These are phyloP conservation scores for Elanoides forficatus DNA, from an alignment of 2,113 vertebrate genomes.

Conservation along the genomic window DNA sequence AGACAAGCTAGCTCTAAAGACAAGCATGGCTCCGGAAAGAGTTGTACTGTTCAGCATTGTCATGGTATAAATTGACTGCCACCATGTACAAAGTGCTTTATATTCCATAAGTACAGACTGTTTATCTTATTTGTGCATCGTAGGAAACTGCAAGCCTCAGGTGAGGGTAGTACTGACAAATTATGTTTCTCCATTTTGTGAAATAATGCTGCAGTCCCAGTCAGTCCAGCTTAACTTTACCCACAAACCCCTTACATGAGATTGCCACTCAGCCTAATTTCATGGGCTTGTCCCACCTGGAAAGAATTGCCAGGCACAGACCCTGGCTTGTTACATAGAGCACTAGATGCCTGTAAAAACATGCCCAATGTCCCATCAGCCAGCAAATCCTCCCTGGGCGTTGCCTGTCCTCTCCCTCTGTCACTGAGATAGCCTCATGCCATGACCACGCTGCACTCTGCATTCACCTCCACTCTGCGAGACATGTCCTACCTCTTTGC, in stretches of 20 bases:
- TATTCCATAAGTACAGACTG: not conserved
- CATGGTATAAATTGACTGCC: not conserved
- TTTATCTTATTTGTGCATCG: not conserved
- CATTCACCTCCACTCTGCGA: not conserved
- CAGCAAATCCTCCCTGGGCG: not conserved
- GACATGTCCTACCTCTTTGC: not conserved
- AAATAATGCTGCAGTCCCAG: not conserved
- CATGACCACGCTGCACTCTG: accelerated
- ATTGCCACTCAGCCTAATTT: not conserved
- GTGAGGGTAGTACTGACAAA: not conserved
- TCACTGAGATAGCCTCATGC: not conserved
- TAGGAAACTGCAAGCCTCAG: not conserved
- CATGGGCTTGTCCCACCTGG: not conserved
- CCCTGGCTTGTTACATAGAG: not conserved
- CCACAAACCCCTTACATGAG: not conserved
- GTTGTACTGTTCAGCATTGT: not conserved
- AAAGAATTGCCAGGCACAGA: not conserved
- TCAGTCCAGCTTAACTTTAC: not conserved
- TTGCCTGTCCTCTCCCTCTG: not conserved
- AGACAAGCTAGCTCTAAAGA: not conserved
- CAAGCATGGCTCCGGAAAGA: not conserved
- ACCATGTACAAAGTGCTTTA: not conserved
- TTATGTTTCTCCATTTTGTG: not conserved
- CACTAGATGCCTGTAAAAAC: not conserved
- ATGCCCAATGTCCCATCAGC: not conserved